Evolutionary conservation across 2,113 vertebrate genomes (phyloP).

Genomic region (Telmatochromis sp.): DNA sequence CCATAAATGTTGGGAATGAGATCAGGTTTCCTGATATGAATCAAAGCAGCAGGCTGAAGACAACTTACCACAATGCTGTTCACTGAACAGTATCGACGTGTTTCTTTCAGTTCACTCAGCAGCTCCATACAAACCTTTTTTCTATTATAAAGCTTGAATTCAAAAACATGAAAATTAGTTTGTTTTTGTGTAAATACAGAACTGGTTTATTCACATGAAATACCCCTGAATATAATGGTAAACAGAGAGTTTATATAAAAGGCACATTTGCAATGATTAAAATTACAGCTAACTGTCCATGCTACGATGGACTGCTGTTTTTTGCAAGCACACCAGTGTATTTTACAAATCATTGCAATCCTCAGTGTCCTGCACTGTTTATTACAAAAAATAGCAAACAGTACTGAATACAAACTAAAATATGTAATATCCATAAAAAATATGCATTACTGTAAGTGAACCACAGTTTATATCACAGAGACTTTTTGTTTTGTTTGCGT

Average conservation of each 20-base stretch:
- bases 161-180: neutral
- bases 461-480: neutral
- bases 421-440: neutral
- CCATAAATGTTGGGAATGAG: neutral
- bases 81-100: rapidly evolving
- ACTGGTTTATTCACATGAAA: neutral
- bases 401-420: neutral
- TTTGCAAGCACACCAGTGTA: neutral
- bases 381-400: neutral
- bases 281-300: neutral
- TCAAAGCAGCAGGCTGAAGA: neutral
- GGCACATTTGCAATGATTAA: neutral
- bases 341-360: neutral
- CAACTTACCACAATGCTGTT: neutral
- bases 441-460: neutral
- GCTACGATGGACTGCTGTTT: neutral
- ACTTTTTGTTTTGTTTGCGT: neutral
- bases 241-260: neutral
- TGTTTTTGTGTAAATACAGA: neutral
- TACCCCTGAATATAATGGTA: neutral
- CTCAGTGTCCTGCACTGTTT: constrained; percentile 52
- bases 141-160: neutral
- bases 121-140: rapidly evolving
- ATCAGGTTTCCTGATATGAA: neutral
- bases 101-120: neutral